These are phyloP conservation scores for Dicrostonyx torquatus DNA, from an alignment of 2,797 vertebrate species.

Conservation along the genomic window DNA sequence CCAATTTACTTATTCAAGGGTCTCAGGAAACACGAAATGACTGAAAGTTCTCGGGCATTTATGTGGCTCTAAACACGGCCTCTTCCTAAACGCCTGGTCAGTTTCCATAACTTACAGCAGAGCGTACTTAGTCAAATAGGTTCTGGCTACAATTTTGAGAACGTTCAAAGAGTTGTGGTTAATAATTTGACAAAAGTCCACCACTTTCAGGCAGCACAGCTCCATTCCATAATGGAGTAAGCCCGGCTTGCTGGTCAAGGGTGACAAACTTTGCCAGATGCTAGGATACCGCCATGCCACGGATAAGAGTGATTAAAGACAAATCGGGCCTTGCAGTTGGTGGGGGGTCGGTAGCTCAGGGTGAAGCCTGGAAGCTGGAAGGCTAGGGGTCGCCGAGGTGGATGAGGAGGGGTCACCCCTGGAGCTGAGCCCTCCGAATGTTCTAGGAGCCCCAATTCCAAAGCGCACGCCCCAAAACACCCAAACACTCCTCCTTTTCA, in stretches of 20 bases:
- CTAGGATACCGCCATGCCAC: neutral
- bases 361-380: neutral
- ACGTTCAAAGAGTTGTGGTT: neutral
- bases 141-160: neutral
- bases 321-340: neutral
- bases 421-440: neutral
- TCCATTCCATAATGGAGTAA: neutral
- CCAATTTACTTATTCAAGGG: neutral
- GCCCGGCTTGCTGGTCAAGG: neutral
- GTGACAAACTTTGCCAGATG: slow-evolving; percentile 45
- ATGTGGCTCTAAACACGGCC: neutral
- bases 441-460: slow-evolving; percentile 16
- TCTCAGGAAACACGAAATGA: neutral
- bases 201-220: neutral
- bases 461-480: neutral
- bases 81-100: neutral
- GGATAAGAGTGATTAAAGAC: neutral
- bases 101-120: neutral
- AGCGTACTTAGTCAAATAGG: too few relatives aligned
- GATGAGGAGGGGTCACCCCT: neutral
- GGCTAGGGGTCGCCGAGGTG: neutral
- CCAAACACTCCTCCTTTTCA: neutral
- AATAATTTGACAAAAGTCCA: slow-evolving; percentile 26
- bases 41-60: neutral
- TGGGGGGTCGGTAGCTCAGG: neutral